phyloP scores from a whole-genome alignment of 2,113 vertebrate species.

The Chunga burmeisteri region DNA sequence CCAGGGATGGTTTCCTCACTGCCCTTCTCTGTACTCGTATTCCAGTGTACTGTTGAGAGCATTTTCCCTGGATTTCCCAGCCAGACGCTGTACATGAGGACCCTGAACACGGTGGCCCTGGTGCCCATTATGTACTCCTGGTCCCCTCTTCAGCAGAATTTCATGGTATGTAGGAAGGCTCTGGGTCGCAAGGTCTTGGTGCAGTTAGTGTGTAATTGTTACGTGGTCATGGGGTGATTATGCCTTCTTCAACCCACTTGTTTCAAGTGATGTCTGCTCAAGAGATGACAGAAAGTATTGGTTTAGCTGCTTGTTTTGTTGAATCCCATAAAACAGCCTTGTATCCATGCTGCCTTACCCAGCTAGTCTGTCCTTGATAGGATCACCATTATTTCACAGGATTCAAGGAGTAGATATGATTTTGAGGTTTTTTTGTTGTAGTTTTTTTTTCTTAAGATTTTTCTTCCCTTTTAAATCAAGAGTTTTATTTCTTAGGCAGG shows the following conservation, averaged over 20 bases:
- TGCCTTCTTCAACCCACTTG: neutral
- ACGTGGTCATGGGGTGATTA: neutral
- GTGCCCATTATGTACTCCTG: conserved; percentile 99
- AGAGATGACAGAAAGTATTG: neutral
- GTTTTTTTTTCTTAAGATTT: neutral
- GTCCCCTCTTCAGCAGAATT: conserved; percentile 98
- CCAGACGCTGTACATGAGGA: conserved; percentile 88
- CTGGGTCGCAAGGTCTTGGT: neutral
- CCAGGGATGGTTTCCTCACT: neutral
- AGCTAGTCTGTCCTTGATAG: neutral
- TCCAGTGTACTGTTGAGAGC: conserved; percentile 92
- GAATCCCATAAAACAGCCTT: neutral
- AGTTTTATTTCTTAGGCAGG: neutral
- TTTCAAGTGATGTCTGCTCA: neutral
- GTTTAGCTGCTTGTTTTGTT: neutral
- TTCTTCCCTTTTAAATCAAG: neutral
- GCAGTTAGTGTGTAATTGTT: neutral
- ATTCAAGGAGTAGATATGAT: neutral
- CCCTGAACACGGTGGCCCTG: conserved; percentile 91
- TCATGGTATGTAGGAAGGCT: conserved; percentile 85
- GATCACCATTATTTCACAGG: neutral
- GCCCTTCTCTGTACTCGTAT: neutral
- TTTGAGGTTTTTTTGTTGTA: rapidly evolving
- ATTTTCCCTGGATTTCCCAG: conserved; percentile 87
- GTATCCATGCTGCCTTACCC: rapidly evolving